These are phyloP conservation scores for Aphidoletes aphidimyza DNA, from an alignment of 2,888 invertebrate genomes.

Conservation along the genomic window DNA sequence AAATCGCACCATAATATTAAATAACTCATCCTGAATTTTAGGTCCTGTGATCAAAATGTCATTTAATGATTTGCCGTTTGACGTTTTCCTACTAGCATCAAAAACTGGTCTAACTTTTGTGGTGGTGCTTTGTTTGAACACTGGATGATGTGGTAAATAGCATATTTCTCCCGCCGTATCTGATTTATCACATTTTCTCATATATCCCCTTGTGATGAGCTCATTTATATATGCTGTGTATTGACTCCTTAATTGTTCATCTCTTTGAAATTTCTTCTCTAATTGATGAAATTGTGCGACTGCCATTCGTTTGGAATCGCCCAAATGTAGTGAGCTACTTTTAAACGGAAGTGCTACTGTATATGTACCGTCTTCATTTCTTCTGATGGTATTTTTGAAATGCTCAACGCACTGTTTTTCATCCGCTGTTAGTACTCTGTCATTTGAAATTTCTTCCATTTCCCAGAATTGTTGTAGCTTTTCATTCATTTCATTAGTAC, in stretches of 20 bases:
- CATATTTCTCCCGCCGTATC: background rate
- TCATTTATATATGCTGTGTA: slow-evolving; percentile 44
- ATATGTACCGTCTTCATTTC: background rate
- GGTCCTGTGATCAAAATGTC: slow-evolving; percentile 56
- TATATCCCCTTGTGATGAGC: background rate
- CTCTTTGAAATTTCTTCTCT: slow-evolving; percentile 2
- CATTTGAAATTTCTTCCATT: background rate
- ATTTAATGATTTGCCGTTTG: slow-evolving; percentile 55
- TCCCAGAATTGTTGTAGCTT: background rate
- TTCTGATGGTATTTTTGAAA: background rate
- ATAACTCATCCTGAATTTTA: slow-evolving; percentile 55
- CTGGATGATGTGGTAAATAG: slow-evolving; percentile 51
- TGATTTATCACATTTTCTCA: background rate
- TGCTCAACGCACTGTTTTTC: background rate
- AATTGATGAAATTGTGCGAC: slow-evolving; percentile 6
- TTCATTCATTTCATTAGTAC: background rate
- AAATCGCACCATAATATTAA: slow-evolving; percentile 56
- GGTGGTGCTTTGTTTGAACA: slow-evolving; percentile 32
- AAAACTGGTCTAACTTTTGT: slow-evolving; percentile 56
- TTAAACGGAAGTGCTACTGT: background rate
- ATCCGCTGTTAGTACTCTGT: background rate
- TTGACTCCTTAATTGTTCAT: background rate
- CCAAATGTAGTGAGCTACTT: background rate
- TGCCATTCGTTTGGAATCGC: background rate
- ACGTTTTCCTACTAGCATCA: slow-evolving; percentile 55